Evolutionary conservation across 2,888 invertebrate species (phyloP), one percentile per base, ranked within the genome.

Genomic region (Dicyrtomina minuta): DNA sequence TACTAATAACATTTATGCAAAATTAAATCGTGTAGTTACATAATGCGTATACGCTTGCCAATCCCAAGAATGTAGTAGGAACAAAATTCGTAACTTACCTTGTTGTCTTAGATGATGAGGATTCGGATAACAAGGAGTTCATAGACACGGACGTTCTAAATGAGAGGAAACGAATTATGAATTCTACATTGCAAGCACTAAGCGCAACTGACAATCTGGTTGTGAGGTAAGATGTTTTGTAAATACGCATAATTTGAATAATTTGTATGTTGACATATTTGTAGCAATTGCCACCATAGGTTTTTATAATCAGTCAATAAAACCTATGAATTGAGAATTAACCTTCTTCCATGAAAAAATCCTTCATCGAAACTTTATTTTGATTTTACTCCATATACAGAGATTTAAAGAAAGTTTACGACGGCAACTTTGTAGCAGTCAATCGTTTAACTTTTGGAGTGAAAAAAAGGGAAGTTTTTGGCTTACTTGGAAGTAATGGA

Each of bases 401-500:
- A 71, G 81, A 83, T 71, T 83, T 94, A 5, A 86, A 89, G 22
- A 94, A 94, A 81, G 88, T 86, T 80, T 94, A 93, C 79, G 87
- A 93, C 79, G 87, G 41, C 1, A 51, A 85, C 0, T 85, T 90
- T 71, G 81, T 89, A 66, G 94, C 93, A 0, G 94, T 95, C 0
- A 88, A 92, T 80, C 88, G 89, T 77, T 83, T 91, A 6, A 89
- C 87, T 80, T 80, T 87, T 80, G 89, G 87, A 59, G 87, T 91
- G 0, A 86, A 86, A 65, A 84, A 87, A 70, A 86, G 86, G 8
- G 92, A 92, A 82, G 91, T 90, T 79, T 92, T 92, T 79, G 92
- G 92, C 1, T 82, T 93, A 51, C 83, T 93, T 62, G 92, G 93
- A 1, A 88, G 92, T 0, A 93, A 93, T 80, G 93, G 93, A 13